These are phyloP conservation scores for Rhopalosiphum maidis DNA, from an alignment of 1,140 invertebrate species.

Conservation along the genomic window DNA sequence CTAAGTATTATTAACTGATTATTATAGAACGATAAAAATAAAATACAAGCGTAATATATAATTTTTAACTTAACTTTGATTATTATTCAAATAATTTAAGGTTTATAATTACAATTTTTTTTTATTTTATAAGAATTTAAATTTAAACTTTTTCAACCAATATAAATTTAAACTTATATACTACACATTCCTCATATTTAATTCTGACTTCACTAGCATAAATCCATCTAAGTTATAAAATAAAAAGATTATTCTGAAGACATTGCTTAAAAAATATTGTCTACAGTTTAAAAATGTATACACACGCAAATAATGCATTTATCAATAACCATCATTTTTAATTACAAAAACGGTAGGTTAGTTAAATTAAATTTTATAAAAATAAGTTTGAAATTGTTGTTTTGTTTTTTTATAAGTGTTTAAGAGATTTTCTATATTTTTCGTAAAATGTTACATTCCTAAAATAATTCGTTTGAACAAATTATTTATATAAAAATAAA, in stretches of 20 bases:
- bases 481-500: neutral
- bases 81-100: neutral
- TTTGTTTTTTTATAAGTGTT: no score
- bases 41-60: neutral
- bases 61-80: neutral
- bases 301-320: neutral
- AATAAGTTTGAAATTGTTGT: neutral
- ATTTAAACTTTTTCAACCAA: neutral
- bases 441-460: neutral
- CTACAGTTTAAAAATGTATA: neutral
- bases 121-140: neutral
- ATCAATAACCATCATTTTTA: neutral
- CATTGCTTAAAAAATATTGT: neutral
- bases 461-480: neutral
- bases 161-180: neutral
- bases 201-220: neutral
- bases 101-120: neutral
- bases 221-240: neutral
- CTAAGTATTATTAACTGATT: neutral
- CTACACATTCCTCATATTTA: neutral
- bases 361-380: neutral
- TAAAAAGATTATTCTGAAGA: neutral
- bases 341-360: neutral
- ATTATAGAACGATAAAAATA: neutral
- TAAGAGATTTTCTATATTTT: neutral